phyloP scores from a whole-genome alignment of 2,113 vertebrate genomes.

The Budorcas taxicolor region DNA sequence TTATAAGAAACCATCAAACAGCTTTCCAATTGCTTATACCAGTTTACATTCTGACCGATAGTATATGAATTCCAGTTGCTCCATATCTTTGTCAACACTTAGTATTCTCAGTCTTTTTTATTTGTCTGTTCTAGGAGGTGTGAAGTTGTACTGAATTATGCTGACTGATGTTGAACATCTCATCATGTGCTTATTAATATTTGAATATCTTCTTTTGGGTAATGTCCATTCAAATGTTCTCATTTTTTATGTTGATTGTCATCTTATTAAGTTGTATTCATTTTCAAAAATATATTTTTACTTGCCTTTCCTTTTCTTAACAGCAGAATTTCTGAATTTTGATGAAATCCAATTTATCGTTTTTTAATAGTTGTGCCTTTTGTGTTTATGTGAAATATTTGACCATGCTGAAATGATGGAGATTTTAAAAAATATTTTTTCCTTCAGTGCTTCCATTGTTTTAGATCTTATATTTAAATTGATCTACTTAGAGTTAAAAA shows the following conservation, averaged over 20 bases:
- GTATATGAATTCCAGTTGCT: not conserved
- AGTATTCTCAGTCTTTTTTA: not conserved
- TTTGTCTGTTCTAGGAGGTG: not conserved
- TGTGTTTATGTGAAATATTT: not conserved
- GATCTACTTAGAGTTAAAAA: not conserved
- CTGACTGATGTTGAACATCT: not conserved
- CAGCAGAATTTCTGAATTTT: not conserved
- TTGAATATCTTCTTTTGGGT: not conserved
- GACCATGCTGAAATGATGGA: not conserved
- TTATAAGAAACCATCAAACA: not conserved
- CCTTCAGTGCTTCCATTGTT: not conserved
- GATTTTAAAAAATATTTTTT: not conserved
- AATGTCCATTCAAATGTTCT: not conserved
- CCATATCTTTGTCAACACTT: not conserved
- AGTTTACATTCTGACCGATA: not conserved
- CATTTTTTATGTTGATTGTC: not conserved
- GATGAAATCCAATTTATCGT: not conserved
- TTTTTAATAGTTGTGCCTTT: not conserved
- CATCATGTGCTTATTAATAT: not conserved
- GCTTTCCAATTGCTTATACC: not conserved
- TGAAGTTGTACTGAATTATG: not conserved
- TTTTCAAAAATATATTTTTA: not conserved
- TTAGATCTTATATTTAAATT: not conserved
- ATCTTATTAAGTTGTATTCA: not conserved
- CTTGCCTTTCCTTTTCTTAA: not conserved